Evolutionary conservation across 2,113 vertebrate species (phyloP), one percentile per base, ranked within the genome.

Genomic region (Macrotus californicus): DNA sequence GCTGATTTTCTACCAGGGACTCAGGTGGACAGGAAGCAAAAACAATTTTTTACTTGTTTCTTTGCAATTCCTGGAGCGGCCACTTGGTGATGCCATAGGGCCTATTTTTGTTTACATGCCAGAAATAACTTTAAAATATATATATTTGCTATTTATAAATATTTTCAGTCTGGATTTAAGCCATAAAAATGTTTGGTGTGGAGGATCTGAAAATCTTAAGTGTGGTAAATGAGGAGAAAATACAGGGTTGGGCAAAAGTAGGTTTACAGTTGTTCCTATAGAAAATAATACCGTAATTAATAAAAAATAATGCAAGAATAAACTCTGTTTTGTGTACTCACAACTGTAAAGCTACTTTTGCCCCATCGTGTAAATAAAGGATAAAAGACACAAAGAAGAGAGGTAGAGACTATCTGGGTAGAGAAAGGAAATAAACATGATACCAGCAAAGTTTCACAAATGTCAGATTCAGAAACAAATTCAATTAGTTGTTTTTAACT

Each of bases 21-120:
- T 85, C 54, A n/a, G 15, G 11, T 34, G 10, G 5, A 1, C 24
- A 18, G 36, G 18, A 88, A 67, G n/a, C 18, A 67, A 90, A 61
- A 29, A 22, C 4, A 41, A 36, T 1, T 76, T 82, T 82, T 22
- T 50, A 50, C 26, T 3, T 3, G 93, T 72, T 87, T 56, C 5
- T 7, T 34, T 97, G 98, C 97, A 98, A 7, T 98, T 96, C 94
- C 54, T 56, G 0, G 50, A 92, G 61, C 22, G 34, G 94, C 97
- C 98, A 97, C 98, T 95, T 75, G 98, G 89, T 98, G 98, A 98
- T 88, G 97, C 97, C 96, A 97, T 87, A 97, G 3, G 77, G 94
- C 34, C 96, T 89, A 56, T 41, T 72, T 95, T 92, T 81, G 39
- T 85, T 91, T 87, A 59, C 3, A 0, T 46, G 12, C 19, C 36